Base-by-base conservation (phyloP, 1,140 invertebrate genomes). In the Caenorhabditis briggsae region DNA sequence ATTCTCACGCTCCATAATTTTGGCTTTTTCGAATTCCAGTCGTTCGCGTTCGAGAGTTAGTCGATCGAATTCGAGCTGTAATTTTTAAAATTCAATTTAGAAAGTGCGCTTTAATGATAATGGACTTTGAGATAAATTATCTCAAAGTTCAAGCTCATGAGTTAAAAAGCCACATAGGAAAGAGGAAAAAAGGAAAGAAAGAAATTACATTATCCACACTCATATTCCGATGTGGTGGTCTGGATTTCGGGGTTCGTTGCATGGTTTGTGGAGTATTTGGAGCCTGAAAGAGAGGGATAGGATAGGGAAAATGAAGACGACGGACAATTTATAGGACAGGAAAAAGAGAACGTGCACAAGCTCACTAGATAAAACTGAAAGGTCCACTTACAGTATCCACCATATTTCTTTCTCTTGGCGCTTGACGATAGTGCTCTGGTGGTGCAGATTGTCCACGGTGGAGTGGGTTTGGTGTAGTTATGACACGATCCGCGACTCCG, bases 31-130 rank as follows among this genome's bases (percentile, higher is more conserved):
- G 82, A 91, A 92, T 64, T 91, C 91, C 23, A 91, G 61, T 65
- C 91, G 83, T 70, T 91, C 90, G 20, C 90, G 90, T 88, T 91
- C 90, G 53, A 91, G 87, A 41, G 89, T 91, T 8, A 91, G 82
- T 48, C 90, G 33, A 56, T 92, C 91, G 48, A 92, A 61, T 33
- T 92, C 91, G 41, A 92, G 82, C 91, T 91, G 74, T 83, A 91
- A 90, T n/a, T 56, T 41, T 41, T 78, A 2, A 9, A 8, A 33
- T 23, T 5, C 3, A 1, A 61, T 78, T 78, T 41, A 70, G 46
- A 9, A n/a, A 59, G 8, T 59, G n/a, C 9, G n/a, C 8, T n/a
- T 20, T 5, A 59, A 9, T n/a, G n/a, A 0, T 5, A n/a, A 9
- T 53, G 12, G 0, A 14, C 50, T 53, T 16, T 53, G 50, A 53